Evolutionary conservation across 2,797 vertebrate species (phyloP).

Genomic region (Cryptoprocta ferox): DNA sequence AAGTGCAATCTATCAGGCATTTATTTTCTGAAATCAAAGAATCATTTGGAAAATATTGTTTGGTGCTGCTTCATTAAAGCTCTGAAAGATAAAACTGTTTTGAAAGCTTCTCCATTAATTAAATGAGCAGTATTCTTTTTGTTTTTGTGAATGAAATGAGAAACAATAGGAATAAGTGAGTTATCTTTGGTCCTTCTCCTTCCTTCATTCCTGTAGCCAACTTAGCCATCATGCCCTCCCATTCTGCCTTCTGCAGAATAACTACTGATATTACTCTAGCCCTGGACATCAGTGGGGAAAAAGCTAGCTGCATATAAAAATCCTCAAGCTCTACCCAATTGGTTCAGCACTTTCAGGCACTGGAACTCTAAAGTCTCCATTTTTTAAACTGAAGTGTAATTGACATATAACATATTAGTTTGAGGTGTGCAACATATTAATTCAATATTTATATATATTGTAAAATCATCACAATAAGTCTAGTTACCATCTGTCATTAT

Average conservation of each 20-base stretch:
- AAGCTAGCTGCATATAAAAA: neutral
- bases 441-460: neutral
- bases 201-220: neutral
- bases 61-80: neutral
- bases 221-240: neutral
- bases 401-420: neutral
- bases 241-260: neutral
- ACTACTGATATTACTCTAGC: neutral
- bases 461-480: neutral
- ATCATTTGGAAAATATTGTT: neutral
- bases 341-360: neutral
- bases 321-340: neutral
- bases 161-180: neutral
- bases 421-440: neutral
- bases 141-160: neutral
- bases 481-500: neutral
- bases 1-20: neutral
- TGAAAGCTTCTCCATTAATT: neutral
- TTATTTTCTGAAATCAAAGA: constrained; percentile 22
- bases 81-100: neutral
- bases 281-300: neutral
- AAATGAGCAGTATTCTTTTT: neutral
- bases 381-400: neutral
- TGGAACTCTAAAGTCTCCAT: neutral
- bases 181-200: neutral